Conservation (phyloP, 35 echinoderm and acorn worm species). For the Strongylocentrotus purpuratus region DNA sequence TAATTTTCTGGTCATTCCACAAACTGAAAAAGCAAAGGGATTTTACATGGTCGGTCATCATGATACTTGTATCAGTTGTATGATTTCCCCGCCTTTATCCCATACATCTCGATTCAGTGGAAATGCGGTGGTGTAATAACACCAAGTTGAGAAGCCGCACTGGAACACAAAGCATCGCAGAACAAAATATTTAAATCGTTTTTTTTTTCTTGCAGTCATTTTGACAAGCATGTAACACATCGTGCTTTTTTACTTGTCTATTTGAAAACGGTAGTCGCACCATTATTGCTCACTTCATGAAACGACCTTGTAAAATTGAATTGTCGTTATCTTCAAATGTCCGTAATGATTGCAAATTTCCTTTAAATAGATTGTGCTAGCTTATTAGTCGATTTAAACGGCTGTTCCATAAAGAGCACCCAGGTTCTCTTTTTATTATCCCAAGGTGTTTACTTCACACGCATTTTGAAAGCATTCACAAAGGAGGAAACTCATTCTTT, state of each 20-base stretch:
- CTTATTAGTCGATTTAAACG: not conserved
- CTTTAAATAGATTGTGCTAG: not conserved
- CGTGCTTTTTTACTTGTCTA: no score
- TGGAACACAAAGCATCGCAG: no score
- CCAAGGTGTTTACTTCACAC: not conserved
- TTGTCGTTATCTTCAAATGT: not conserved
- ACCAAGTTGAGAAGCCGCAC: no score
- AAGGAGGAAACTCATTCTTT: not conserved
- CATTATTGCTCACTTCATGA: not conserved
- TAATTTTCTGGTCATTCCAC: not conserved
- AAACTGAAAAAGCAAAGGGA: not conserved
- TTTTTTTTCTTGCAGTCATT: no score
- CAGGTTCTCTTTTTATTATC: not conserved
- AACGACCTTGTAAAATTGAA: constrained; percentile 10
- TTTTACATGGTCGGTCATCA: not conserved
- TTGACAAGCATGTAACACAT: no score
- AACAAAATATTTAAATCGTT: no score
- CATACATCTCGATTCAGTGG: no score
- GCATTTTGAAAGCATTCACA: not conserved
- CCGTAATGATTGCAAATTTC: no score
- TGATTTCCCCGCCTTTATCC: no score
- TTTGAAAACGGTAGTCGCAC: not conserved
- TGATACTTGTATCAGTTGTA: not conserved
- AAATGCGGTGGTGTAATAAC: no score
- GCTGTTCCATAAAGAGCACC: not conserved